These are phyloP conservation scores for Bimastos eiseni DNA, from an alignment of 2,888 invertebrate genomes.

Conservation along the genomic window DNA sequence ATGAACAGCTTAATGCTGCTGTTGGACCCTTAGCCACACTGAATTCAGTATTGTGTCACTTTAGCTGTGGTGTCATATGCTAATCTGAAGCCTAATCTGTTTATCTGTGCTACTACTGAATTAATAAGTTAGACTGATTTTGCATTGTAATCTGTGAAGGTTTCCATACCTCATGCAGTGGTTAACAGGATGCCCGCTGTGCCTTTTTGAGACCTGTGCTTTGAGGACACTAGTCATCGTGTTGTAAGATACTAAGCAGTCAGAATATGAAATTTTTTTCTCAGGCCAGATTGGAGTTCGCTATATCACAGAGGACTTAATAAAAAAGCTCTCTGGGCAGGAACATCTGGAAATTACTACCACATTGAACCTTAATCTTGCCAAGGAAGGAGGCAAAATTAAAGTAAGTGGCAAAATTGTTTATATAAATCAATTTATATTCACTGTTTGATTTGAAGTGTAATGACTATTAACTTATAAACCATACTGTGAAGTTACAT, in stretches of 20 bases:
- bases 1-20: neutral
- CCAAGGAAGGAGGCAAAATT: conserved; percentile 55
- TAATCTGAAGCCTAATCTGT: neutral
- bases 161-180: neutral
- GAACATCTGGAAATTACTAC: conserved; percentile 54
- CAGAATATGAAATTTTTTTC: neutral
- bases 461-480: neutral
- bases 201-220: neutral
- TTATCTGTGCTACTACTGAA: neutral
- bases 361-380: conserved; percentile 55
- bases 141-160: neutral
- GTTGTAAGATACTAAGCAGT: neutral
- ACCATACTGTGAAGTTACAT: neutral
- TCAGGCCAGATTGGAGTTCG: conserved; percentile 51
- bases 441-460: neutral
- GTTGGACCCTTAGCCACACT: neutral
- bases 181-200: neutral
- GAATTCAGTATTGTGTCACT: neutral
- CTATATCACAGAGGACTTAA: conserved; percentile 59
- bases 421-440: neutral
- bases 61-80: neutral
- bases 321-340: conserved; percentile 55
- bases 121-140: neutral
- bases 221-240: neutral
- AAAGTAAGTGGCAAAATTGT: neutral